phyloP scores from a whole-genome alignment of 2,113 vertebrate species.

The Leptodactylus fuscus region DNA sequence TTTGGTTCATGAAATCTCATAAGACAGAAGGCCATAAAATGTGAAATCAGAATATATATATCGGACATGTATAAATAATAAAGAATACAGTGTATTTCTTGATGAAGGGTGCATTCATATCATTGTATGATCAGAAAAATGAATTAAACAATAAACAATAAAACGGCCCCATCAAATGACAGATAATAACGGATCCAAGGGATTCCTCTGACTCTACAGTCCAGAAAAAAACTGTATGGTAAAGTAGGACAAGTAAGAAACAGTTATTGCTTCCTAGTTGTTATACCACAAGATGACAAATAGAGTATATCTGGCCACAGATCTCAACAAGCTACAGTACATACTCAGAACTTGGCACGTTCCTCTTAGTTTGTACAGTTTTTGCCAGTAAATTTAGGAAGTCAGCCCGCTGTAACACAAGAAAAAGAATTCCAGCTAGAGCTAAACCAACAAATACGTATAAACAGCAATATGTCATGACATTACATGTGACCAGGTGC shows the following conservation, averaged over 20 bases:
- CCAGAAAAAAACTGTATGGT: not conserved
- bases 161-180: too few relatives aligned
- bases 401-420: not conserved
- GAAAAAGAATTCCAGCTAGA: not conserved
- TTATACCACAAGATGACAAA: not conserved
- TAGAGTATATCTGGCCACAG: not conserved
- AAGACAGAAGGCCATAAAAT: too few relatives aligned
- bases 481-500: not conserved
- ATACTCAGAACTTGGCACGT: not conserved
- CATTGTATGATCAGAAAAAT: too few relatives aligned
- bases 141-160: too few relatives aligned
- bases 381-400: not conserved
- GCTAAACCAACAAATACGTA: not conserved
- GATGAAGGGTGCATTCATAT: too few relatives aligned
- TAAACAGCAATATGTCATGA: not conserved
- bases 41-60: too few relatives aligned
- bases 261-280: not conserved
- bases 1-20: too few relatives aligned
- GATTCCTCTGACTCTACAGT: too few relatives aligned
- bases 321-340: not conserved
- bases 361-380: not conserved
- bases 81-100: too few relatives aligned
- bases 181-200: too few relatives aligned
- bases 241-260: not conserved
- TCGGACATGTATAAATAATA: too few relatives aligned